A percentile compares a stretch with the other conserved stretches of the same genome.
These are phyloP conservation scores for Eucera pruinosa DNA, from an alignment of 2,888 invertebrate species.

Conservation along the genomic window DNA sequence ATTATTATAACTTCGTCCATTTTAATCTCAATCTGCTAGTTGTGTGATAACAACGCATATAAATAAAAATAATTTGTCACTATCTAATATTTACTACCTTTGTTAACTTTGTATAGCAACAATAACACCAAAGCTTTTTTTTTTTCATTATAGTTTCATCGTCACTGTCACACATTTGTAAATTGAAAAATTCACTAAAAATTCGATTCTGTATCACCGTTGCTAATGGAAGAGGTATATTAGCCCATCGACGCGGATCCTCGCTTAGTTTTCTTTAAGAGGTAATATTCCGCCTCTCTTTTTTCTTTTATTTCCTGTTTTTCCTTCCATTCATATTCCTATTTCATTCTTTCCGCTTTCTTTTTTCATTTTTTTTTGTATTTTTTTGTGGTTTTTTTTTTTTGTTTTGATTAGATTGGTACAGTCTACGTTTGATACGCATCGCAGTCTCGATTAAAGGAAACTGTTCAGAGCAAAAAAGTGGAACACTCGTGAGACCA, in stretches of 20 bases:
- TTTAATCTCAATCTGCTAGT: neutral
- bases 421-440: constrained; percentile 84
- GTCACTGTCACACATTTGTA: neutral
- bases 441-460: constrained; percentile 80
- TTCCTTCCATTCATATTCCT: constrained; percentile 43
- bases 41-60: constrained; percentile 14
- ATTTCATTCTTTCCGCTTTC: constrained; percentile 50
- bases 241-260: constrained; percentile 81
- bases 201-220: constrained; percentile 54
- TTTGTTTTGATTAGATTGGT: constrained; percentile 84
- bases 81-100: constrained; percentile 8
- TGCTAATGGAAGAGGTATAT: constrained; percentile 58
- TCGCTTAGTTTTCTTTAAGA: constrained; percentile 73
- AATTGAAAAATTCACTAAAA: constrained; percentile 47
- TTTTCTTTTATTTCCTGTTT: constrained; percentile 65
- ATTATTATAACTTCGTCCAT: constrained; percentile 13
- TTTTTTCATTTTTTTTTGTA: constrained; percentile 68
- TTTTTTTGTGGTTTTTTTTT: constrained; percentile 66
- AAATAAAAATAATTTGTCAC: constrained; percentile 30
- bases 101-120: constrained; percentile 12
- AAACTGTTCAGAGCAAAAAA: constrained; percentile 80
- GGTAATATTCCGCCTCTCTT: constrained; percentile 57
- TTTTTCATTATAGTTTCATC: too few relatives aligned
- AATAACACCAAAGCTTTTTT: constrained; percentile 13
- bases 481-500: constrained; percentile 82